phyloP scores from a whole-genome alignment of 2,888 invertebrate species.

The Abrostola triplasia region DNA sequence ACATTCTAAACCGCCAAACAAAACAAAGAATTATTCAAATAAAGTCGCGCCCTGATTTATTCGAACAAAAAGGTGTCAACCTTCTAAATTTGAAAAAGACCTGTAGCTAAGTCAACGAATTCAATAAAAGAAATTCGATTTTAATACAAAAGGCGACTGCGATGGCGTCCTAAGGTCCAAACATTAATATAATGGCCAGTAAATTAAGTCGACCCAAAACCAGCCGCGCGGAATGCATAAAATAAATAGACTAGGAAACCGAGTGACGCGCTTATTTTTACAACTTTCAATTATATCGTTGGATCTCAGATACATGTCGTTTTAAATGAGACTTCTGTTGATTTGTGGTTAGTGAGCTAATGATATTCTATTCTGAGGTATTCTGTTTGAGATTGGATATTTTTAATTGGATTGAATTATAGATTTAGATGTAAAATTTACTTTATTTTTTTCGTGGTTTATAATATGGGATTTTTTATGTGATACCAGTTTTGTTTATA shows the following conservation, averaged over 20 bases:
- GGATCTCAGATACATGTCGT: slow-evolving; percentile 26
- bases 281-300: slow-evolving; percentile 51
- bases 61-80: slow-evolving; percentile 45
- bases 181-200: slow-evolving; percentile 71
- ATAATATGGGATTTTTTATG: too few relatives aligned
- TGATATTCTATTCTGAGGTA: background rate
- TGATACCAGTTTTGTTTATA: too few relatives aligned
- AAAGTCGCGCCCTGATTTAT: slow-evolving; percentile 36
- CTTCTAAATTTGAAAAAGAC: slow-evolving; percentile 63
- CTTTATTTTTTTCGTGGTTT: too few relatives aligned
- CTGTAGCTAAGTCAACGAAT: slow-evolving; percentile 65
- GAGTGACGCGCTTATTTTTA: slow-evolving; percentile 50
- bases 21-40: slow-evolving; percentile 35
- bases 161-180: slow-evolving; percentile 50
- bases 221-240: slow-evolving; percentile 70
- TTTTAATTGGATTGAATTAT: too few relatives aligned
- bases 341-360: slow-evolving; percentile 15
- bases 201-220: slow-evolving; percentile 74
- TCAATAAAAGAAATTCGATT: slow-evolving; percentile 72
- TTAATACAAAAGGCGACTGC: slow-evolving; percentile 65
- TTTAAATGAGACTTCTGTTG: slow-evolving; percentile 23
- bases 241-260: slow-evolving; percentile 67
- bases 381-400: too few relatives aligned
- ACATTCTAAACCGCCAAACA: slow-evolving; percentile 11
- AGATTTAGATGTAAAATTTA: too few relatives aligned